Percentiles rank a stretch among this genome's conserved stretches.
Conservation (phyloP, 2,797 vertebrate genomes). For the Danio tinwini region DNA sequence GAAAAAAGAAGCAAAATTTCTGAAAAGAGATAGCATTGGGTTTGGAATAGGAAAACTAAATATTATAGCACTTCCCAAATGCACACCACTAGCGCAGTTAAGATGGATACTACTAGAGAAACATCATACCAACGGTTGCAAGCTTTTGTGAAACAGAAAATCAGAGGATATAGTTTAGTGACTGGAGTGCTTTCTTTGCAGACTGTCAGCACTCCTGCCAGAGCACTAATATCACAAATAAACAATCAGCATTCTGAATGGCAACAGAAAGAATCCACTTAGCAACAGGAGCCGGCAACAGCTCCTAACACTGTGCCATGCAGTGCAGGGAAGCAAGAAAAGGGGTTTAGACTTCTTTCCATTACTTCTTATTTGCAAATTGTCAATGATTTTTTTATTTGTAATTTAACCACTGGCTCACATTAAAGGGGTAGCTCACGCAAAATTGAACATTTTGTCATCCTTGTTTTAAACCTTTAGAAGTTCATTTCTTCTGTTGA, state of each 20-base stretch:
- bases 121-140: conserved; percentile 13
- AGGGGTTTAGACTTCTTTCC: background rate
- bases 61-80: conserved; percentile 39
- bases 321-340: background rate
- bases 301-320: background rate
- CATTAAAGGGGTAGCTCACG: too few relatives aligned
- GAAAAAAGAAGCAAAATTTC: conserved; percentile 29
- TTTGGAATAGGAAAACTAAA: conserved; percentile 47
- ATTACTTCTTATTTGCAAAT: background rate
- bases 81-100: conserved; percentile 19
- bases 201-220: conserved; percentile 62
- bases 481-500: too few relatives aligned
- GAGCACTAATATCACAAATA: conserved; percentile 61
- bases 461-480: too few relatives aligned
- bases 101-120: conserved; percentile 20
- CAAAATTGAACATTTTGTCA: too few relatives aligned
- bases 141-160: conserved; percentile 6
- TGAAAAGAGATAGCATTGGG: conserved; percentile 43
- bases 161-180: conserved; percentile 31
- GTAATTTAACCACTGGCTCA: too few relatives aligned
- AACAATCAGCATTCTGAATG: conserved; percentile 65
- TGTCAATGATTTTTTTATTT: background rate
- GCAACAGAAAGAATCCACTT: conserved; percentile 51
- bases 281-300: background rate
- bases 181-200: conserved; percentile 57